A percentile compares a stretch with the other conserved stretches of the same genome.
These are phyloP conservation scores for Ochotona princeps DNA, from an alignment of 2,113 vertebrate species.

Conservation along the genomic window DNA sequence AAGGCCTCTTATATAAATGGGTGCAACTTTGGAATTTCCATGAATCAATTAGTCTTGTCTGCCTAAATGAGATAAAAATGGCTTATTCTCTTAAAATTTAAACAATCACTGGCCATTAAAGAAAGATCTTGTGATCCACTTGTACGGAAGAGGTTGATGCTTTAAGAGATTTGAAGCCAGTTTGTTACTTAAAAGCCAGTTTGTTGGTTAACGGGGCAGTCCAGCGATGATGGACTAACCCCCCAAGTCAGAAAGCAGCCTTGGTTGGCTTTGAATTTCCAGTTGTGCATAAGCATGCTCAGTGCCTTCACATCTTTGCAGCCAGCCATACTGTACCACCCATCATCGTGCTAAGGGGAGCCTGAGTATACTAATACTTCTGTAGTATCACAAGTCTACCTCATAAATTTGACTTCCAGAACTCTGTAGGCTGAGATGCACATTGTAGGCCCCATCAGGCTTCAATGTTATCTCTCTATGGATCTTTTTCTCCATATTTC, in stretches of 20 bases:
- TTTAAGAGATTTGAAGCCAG: constrained; percentile 9
- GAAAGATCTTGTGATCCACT: background rate
- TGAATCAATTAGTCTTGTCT: constrained; percentile 9
- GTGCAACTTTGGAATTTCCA: background rate
- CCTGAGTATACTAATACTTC: background rate
- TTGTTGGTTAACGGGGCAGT: background rate
- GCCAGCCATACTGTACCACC: background rate
- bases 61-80: background rate
- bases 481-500: background rate
- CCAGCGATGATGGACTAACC: background rate
- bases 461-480: background rate
- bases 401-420: background rate
- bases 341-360: background rate
- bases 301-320: background rate
- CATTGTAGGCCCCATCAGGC: background rate
- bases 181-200: constrained; percentile 43
- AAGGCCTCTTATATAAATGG: background rate
- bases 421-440: background rate
- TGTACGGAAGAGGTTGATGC: background rate
- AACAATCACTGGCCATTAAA: background rate
- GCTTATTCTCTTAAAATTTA: background rate
- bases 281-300: background rate
- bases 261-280: background rate
- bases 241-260: background rate
- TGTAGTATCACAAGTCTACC: background rate